Base-by-base conservation (phyloP, 1,140 invertebrate species). In the Solenopsis fugax region DNA sequence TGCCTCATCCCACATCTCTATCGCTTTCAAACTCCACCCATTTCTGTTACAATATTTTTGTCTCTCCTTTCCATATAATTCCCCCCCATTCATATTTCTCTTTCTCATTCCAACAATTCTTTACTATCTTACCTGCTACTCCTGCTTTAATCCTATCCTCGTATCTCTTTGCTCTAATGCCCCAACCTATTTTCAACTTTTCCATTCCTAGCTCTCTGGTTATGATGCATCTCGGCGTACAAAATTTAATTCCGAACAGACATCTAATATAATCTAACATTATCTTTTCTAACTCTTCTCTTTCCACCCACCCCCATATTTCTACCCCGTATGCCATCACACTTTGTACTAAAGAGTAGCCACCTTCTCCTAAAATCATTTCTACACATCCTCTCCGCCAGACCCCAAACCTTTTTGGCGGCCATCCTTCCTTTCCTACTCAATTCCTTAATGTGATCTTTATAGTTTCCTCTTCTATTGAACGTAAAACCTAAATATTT, bases 211-310 rank as follows among this genome's bases (percentile, higher is more conserved):
- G 45, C 2, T 85, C 62, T 34, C 52, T 65, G 1, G 4, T 21
- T 41, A 87, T 10, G 5, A 87, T 41, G 37, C 84, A 84, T 1
- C 72, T 58, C 7, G 78, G 58, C 13, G 58, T 87, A 16, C 45
- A 52, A 12, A 64, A 69, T 10, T 87, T 0, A n/a, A n/a, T n/a
- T n/a, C 78, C 2, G 76, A 24, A 54, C 10, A 77, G 18, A 72
- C 71, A 84, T 48, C 62, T 76, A 4, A 76, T 34, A 54, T 67
- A 67, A n/a, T 67, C 18, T 7, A 65, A 4, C 34, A 41, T 37
- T n/a, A 65, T 16, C 5, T 41, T 65, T 1, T 65, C 34, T 1
- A 65, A 10, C n/a, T n/a, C 18, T 7, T 65, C 10, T 21, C 9
- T 41, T n/a, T 65, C 18, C 2, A n/a, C 18, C 64, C 64, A 65